These are phyloP conservation scores for Florisuga fusca DNA, from an alignment of 2,797 vertebrate species.

Conservation along the genomic window DNA sequence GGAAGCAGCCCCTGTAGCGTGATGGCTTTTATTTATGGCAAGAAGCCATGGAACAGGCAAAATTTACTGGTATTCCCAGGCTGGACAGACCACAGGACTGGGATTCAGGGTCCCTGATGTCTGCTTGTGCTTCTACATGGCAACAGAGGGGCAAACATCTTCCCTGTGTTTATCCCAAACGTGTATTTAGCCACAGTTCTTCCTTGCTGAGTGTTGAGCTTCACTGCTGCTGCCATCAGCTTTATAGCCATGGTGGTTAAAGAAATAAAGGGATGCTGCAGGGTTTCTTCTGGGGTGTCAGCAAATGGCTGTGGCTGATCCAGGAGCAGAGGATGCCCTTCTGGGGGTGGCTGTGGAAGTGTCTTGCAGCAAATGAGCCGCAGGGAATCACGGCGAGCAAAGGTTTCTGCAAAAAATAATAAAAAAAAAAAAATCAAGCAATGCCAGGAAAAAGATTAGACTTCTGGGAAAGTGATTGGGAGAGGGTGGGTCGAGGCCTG, in stretches of 20 bases:
- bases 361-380: accelerated
- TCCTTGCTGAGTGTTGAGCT: background rate
- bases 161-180: accelerated
- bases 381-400: background rate
- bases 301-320: accelerated
- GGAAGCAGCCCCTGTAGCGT: conserved; percentile 8
- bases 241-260: accelerated
- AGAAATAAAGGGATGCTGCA: background rate
- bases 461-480: background rate
- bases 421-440: background rate
- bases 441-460: background rate
- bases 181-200: background rate
- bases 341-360: accelerated
- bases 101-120: background rate
- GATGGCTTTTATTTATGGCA: background rate
- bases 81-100: background rate
- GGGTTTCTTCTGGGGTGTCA: background rate
- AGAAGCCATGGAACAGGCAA: background rate
- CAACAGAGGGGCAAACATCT: background rate
- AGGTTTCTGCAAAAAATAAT: background rate
- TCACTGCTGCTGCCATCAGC: accelerated
- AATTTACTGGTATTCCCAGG: background rate
- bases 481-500: background rate
- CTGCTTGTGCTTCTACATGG: background rate
- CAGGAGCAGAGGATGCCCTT: background rate